Percentiles rank a stretch among this genome's conserved stretches.
Evolutionary conservation across 2,797 vertebrate genomes (phyloP).

Genomic region (Bradypodion pumilum): DNA sequence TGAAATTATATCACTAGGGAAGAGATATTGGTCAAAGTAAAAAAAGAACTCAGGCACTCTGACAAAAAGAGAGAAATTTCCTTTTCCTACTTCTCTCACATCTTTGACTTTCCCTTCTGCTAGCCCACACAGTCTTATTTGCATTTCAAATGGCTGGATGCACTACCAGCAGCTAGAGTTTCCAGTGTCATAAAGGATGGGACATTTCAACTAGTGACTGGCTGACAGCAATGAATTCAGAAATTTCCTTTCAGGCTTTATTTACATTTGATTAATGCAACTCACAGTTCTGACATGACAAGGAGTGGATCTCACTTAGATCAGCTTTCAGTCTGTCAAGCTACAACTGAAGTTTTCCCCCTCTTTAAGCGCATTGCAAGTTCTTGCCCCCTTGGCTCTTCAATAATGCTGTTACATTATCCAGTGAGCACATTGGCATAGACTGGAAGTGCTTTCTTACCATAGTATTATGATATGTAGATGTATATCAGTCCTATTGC

Average conservation of each 20-base stretch:
- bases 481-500: not conserved
- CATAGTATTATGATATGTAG: not conserved
- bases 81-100: not conserved
- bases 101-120: not conserved
- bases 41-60: not conserved
- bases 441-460: not conserved
- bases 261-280: slow-evolving; percentile 42
- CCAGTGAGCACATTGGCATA: not conserved
- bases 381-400: not conserved
- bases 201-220: slow-evolving; percentile 27
- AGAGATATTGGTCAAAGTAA: not conserved
- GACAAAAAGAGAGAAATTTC: not conserved
- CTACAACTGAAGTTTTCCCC: not conserved
- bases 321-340: slow-evolving; percentile 12
- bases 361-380: not conserved
- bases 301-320: fast-evolving
- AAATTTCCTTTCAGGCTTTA: not conserved
- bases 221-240: slow-evolving; percentile 17
- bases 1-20: not conserved
- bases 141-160: not conserved
- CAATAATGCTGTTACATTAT: not conserved
- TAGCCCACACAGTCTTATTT: not conserved
- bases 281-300: slow-evolving; percentile 19
- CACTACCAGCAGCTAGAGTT: slow-evolving; percentile 4
- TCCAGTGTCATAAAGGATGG: not conserved